These are phyloP conservation scores for Neosalanx taihuensis DNA, from an alignment of 2,797 vertebrate genomes.

Conservation along the genomic window DNA sequence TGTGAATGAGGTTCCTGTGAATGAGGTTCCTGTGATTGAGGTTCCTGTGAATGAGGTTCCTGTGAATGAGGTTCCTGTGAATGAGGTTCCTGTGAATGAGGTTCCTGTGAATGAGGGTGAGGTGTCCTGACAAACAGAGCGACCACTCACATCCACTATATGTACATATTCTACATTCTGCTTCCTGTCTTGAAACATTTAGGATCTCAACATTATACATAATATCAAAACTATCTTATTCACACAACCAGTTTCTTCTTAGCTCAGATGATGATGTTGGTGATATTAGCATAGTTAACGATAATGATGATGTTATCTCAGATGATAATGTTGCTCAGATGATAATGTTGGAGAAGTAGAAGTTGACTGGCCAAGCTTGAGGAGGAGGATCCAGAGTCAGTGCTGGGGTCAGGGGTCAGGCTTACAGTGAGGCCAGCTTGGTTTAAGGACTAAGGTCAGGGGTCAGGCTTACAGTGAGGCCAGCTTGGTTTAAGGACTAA, in stretches of 20 bases:
- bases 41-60: background rate
- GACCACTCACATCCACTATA: no score
- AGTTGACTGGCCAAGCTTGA: no score
- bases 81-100: no score
- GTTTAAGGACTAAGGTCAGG: background rate
- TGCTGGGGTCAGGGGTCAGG: background rate
- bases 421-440: constrained; percentile 24
- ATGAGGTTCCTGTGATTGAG: no score
- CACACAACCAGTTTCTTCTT: background rate
- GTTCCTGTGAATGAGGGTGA: no score
- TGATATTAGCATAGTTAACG: background rate
- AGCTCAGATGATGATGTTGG: background rate
- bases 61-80: no score
- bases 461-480: constrained; percentile 20
- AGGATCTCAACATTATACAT: constrained; percentile 3
- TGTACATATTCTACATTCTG: no score
- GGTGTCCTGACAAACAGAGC: no score
- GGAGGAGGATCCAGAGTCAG: no score
- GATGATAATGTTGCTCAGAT: constrained; percentile 17
- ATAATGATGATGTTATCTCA: no score
- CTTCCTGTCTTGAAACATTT: constrained; percentile 3
- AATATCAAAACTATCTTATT: no score
- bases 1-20: no score
- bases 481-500: background rate
- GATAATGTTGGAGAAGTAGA: constrained; percentile 1